These are phyloP conservation scores for Synergus japonicus DNA, from an alignment of 2,888 invertebrate species.

Conservation along the genomic window DNA sequence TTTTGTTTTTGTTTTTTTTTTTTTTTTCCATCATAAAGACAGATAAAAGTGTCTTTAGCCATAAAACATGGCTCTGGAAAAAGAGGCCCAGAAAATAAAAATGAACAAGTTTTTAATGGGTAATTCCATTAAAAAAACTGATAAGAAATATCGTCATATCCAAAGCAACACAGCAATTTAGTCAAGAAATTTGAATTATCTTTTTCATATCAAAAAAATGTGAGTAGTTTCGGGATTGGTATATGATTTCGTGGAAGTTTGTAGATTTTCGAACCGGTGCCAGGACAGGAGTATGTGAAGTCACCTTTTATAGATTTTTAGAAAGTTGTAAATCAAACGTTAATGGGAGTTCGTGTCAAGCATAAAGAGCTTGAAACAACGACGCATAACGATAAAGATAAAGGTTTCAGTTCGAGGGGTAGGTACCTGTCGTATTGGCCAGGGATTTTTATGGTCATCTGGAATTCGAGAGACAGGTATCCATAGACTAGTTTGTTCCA, in stretches of 20 bases:
- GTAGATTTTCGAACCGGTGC: neutral
- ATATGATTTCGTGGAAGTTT: neutral
- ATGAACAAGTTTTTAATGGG: too few relatives aligned
- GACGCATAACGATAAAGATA: slow-evolving; percentile 76
- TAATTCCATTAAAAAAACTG: too few relatives aligned
- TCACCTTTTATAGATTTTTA: slow-evolving; percentile 73
- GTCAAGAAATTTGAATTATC: neutral
- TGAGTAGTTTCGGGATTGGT: neutral
- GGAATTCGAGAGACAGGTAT: slow-evolving; percentile 33
- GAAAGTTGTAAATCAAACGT: slow-evolving; percentile 77
- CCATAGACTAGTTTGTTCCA: slow-evolving; percentile 34
- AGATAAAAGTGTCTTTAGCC: slow-evolving; percentile 10
- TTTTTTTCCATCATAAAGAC: neutral
- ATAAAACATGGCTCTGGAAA: slow-evolving; percentile 4
- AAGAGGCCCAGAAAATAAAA: too few relatives aligned
- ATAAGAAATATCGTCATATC: neutral
- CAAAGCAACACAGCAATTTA: neutral
- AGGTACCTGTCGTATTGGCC: slow-evolving; percentile 36
- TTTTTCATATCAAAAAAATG: neutral
- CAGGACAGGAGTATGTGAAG: slow-evolving; percentile 15
- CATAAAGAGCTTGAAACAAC: slow-evolving; percentile 76
- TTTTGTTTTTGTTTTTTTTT: too few relatives aligned
- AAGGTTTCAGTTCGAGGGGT: slow-evolving; percentile 57
- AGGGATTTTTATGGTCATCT: slow-evolving; percentile 28
- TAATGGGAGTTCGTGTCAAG: slow-evolving; percentile 74